Percentiles rank a stretch among this genome's conserved stretches.
Conservation (phyloP, 2,113 vertebrate species). For the Daboia siamensis region DNA sequence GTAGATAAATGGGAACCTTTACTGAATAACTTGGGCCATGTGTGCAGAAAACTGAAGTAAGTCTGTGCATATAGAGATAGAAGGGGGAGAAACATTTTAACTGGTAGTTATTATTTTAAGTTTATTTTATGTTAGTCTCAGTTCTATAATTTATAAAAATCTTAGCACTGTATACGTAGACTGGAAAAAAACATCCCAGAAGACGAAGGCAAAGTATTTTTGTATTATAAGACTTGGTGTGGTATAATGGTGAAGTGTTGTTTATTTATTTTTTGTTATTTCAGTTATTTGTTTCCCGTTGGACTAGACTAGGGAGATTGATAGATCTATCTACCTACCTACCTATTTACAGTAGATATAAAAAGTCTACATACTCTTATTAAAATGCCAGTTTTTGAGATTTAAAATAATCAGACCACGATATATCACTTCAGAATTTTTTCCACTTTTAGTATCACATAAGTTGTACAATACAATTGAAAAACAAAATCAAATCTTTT, state of each 20-base stretch:
- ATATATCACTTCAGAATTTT: no score
- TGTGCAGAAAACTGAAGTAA: slow-evolving; percentile 98
- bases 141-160: neutral
- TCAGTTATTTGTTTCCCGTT: neutral
- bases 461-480: neutral
- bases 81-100: neutral
- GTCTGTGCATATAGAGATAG: slow-evolving; percentile 55
- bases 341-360: neutral
- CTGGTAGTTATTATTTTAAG: neutral
- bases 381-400: neutral
- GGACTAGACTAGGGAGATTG: neutral
- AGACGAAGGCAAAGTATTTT: neutral
- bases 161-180: neutral
- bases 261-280: neutral
- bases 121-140: neutral
- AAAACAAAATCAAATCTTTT: neutral
- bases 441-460: neutral
- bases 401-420: no score
- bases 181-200: neutral
- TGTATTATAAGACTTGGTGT: neutral
- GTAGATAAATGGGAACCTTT: slow-evolving; percentile 99
- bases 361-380: neutral
- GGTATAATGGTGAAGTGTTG: neutral
- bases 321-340: neutral
- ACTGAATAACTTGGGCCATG: slow-evolving; percentile 95